Percentiles rank a stretch among this genome's conserved stretches.
Evolutionary conservation across 2,113 vertebrate genomes (phyloP).

Genomic region (Jaculus jaculus): DNA sequence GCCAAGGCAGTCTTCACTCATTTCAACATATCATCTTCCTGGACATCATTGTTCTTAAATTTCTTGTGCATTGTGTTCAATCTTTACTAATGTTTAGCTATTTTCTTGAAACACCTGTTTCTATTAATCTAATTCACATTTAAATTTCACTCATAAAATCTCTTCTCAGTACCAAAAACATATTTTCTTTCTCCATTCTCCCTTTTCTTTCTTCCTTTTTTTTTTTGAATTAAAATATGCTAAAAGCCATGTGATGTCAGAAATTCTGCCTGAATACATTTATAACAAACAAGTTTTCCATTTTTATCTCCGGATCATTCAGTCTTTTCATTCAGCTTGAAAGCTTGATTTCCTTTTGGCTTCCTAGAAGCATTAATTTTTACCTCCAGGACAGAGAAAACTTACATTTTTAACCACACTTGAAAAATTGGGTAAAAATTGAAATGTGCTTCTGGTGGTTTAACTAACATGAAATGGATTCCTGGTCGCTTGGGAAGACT

Average conservation of each 20-base stretch:
- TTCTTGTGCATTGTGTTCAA: not conserved
- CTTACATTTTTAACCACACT: conserved; percentile 55
- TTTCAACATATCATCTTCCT: not conserved
- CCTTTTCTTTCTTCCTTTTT: not conserved
- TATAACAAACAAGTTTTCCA: conserved; percentile 55
- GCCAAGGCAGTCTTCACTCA: not conserved
- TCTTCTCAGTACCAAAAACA: conserved; percentile 34
- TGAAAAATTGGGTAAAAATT: conserved; percentile 52
- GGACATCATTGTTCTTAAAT: not conserved
- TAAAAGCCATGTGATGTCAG: conserved; percentile 46
- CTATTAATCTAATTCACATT: conserved; percentile 10
- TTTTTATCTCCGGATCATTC: conserved; percentile 57
- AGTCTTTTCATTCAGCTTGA: conserved; percentile 62
- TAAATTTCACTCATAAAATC: not conserved
- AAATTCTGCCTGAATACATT: conserved; percentile 58
- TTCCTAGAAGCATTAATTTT: conserved; percentile 54
- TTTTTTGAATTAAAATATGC: conserved; percentile 1
- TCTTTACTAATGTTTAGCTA: not conserved
- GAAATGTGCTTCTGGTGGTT: conserved; percentile 59
- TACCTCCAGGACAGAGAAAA: conserved; percentile 60
- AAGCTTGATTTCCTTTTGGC: conserved; percentile 60
- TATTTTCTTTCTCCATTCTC: not conserved
- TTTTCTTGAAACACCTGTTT: conserved; percentile 18
- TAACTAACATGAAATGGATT: conserved; percentile 67
- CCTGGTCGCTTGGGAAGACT: conserved; percentile 50